Conservation (phyloP, 1,140 invertebrate species). For the Cherax quadricarinatus region DNA sequence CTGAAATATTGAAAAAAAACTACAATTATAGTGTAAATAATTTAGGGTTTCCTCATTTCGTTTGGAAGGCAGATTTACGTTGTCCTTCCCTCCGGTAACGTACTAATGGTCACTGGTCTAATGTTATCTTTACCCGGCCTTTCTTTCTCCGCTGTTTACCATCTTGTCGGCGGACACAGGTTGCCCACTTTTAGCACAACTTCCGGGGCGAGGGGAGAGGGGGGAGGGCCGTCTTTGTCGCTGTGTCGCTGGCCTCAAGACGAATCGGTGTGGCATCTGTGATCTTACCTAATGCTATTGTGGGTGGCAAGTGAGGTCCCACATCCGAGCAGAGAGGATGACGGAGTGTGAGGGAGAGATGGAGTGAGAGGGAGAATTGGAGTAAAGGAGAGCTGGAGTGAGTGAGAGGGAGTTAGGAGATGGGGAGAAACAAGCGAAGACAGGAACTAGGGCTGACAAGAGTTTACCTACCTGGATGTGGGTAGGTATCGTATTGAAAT, state of each 20-base stretch:
- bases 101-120: neutral
- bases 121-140: neutral
- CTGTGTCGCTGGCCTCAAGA: neutral
- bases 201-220: neutral
- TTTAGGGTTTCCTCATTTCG: no score
- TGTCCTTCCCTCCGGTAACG: neutral
- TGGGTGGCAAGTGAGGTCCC: neutral
- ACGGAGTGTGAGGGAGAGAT: neutral
- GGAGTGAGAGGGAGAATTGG: neutral
- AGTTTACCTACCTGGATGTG: neutral
- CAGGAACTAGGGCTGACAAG: no score
- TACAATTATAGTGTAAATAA: no score
- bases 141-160: neutral
- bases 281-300: neutral
- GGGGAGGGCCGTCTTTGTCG: neutral
- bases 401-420: neutral
- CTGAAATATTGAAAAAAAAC: no score
- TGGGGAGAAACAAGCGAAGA: neutral
- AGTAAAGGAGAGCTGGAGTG: no score
- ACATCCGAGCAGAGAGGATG: no score
- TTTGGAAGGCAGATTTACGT: neutral
- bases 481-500: neutral
- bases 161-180: neutral
- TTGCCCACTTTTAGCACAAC: neutral
- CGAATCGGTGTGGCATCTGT: constrained; percentile 14